A percentile compares a stretch with the other conserved stretches of the same genome.
Conservation (phyloP, 2,888 invertebrate genomes). For the Eucriotettix oculatus region DNA sequence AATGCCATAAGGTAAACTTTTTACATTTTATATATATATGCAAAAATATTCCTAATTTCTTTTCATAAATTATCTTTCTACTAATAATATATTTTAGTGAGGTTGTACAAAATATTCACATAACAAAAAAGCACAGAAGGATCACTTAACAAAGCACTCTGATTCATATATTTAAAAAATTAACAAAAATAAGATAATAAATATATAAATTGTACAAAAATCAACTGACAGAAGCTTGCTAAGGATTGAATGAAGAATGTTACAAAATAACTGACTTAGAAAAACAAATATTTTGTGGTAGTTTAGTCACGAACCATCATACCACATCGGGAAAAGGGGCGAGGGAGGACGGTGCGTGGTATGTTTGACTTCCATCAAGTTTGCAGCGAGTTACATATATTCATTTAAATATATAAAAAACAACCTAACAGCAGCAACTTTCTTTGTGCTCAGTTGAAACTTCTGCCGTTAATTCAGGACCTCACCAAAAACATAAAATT, state of each 20-base stretch:
- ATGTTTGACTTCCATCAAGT: too few species aligned
- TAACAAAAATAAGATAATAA: conserved; percentile 6
- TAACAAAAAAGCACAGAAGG: conserved; percentile 13
- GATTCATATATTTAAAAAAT: background rate
- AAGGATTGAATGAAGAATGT: conserved; percentile 1
- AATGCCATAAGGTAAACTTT: conserved; percentile 11
- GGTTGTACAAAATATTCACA: conserved; percentile 12
- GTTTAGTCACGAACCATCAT: background rate
- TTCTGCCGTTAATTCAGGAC: background rate
- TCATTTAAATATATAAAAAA: too few species aligned
- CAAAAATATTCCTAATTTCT: conserved; percentile 31
- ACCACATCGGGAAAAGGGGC: too few species aligned
- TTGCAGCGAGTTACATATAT: too few species aligned
- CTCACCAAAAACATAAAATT: background rate
- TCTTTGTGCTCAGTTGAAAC: background rate
- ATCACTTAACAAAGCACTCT: conserved; percentile 6
- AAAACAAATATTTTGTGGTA: background rate
- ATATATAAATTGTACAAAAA: conserved; percentile 2
- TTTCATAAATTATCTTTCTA: conserved; percentile 12
- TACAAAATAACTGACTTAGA: conserved; percentile 7
- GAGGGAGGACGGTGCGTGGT: too few species aligned
- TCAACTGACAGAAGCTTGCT: conserved; percentile 1
- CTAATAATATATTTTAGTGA: conserved; percentile 12
- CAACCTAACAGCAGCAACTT: background rate
- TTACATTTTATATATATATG: conserved; percentile 18